These are phyloP conservation scores for Aptenodytes forsteri DNA, from an alignment of 2,113 vertebrate genomes.

Conservation along the genomic window DNA sequence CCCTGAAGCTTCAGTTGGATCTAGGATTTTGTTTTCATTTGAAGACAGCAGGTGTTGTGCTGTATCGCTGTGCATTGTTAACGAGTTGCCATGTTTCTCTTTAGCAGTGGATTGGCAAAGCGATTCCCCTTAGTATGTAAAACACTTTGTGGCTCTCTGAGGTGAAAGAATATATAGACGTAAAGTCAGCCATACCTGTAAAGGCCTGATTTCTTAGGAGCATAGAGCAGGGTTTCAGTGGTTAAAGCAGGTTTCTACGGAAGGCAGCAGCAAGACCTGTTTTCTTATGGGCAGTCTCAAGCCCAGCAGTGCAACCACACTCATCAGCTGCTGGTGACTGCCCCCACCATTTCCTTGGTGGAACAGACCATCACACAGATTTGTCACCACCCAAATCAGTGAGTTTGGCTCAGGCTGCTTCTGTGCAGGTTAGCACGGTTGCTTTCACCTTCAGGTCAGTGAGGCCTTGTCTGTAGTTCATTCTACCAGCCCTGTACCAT, in stretches of 20 bases:
- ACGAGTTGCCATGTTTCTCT: background rate
- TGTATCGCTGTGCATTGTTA: background rate
- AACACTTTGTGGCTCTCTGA: background rate
- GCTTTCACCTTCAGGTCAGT: background rate
- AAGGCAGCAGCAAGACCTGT: background rate
- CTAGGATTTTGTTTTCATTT: background rate
- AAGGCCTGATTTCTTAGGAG: background rate
- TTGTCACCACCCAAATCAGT: background rate
- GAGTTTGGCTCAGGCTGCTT: background rate
- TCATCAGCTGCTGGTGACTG: background rate
- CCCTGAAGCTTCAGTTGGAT: slow-evolving; percentile 19
- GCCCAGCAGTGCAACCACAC: background rate
- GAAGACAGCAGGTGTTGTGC: slow-evolving; percentile 21
- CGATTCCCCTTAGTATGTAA: background rate
- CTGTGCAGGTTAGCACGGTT: background rate
- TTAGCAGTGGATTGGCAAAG: background rate
- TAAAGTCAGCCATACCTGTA: background rate
- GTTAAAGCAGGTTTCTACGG: background rate
- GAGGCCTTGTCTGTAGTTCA: background rate
- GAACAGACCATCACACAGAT: background rate
- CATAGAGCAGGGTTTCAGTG: background rate
- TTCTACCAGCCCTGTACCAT: background rate
- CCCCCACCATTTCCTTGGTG: background rate
- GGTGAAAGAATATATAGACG: background rate
- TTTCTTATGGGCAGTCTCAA: background rate